Evolutionary conservation across 2,113 vertebrate genomes (phyloP).

Genomic region (Diglossa brunneiventris): DNA sequence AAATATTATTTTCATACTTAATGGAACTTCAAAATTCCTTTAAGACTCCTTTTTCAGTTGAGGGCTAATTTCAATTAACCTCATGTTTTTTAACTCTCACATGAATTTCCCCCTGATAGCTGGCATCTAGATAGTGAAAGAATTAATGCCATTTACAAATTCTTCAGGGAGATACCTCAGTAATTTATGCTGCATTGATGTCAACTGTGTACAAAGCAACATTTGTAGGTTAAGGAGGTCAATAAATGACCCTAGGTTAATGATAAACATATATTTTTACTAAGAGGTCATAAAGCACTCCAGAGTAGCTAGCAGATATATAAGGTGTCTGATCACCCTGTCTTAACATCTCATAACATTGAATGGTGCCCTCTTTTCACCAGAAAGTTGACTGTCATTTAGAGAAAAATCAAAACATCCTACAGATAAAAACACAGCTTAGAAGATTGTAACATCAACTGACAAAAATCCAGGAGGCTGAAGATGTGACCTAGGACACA

Average conservation of each 20-base stretch:
- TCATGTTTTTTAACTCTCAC: constrained; percentile 6
- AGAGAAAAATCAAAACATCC: not conserved
- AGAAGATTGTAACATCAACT: not conserved
- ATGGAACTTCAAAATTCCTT: constrained; percentile 21
- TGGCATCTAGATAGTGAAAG: not conserved
- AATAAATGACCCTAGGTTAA: not conserved
- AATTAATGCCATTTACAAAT: not conserved
- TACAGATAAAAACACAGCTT: not conserved
- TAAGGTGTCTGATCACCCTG: not conserved
- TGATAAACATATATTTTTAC: not conserved
- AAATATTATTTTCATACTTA: constrained; percentile 39
- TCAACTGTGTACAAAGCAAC: not conserved
- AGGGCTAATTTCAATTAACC: constrained; percentile 44
- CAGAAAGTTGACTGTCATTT: not conserved
- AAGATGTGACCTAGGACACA: not conserved
- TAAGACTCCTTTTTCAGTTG: not conserved
- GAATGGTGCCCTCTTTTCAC: not conserved
- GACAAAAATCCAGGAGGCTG: not conserved
- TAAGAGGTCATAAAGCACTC: not conserved
- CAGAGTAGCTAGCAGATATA: not conserved
- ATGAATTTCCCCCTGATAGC: not conserved
- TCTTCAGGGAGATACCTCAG: not conserved
- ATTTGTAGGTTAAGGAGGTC: not conserved
- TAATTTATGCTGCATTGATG: not conserved
- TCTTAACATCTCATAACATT: not conserved